Percentiles rank a stretch among this genome's conserved stretches.
Conservation (phyloP, 2,797 vertebrate genomes). For the Scleropages formosus region DNA sequence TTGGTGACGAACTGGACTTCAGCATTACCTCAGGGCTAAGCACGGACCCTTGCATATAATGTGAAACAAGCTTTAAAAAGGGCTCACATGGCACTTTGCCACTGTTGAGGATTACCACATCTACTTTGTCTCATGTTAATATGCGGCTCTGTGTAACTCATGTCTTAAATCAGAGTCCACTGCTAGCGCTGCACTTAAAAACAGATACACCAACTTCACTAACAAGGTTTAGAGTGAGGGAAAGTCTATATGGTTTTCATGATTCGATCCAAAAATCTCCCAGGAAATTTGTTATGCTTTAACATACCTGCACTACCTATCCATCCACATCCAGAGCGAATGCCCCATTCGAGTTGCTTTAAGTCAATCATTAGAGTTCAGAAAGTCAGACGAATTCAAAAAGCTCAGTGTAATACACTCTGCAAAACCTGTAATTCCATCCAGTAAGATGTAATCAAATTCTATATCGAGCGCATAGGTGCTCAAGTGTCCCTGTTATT, state of each 20-base stretch:
- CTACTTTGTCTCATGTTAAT: conserved; percentile 19
- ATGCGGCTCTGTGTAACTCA: background rate
- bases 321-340: no score
- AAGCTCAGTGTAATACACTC: no score
- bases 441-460: no score
- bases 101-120: conserved; percentile 38
- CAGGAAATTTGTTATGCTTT: no score
- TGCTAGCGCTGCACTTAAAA: background rate
- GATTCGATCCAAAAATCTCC: no score
- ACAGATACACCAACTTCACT: background rate
- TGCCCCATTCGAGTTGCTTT: no score
- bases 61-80: background rate
- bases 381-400: no score
- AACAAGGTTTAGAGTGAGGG: background rate
- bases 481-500: no score
- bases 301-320: no score
- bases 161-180: background rate
- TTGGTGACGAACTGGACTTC: conserved; percentile 29
- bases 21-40: conserved; percentile 32
- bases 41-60: conserved; percentile 5
- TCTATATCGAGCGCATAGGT: no score
- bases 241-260: background rate
- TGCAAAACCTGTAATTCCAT: no score
- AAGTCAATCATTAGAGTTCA: no score
- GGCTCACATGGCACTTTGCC: conserved; percentile 24